Percentiles rank a stretch among this genome's conserved stretches.
Conservation (phyloP, 2,797 vertebrate genomes). For the Premnoplex brunnescens region DNA sequence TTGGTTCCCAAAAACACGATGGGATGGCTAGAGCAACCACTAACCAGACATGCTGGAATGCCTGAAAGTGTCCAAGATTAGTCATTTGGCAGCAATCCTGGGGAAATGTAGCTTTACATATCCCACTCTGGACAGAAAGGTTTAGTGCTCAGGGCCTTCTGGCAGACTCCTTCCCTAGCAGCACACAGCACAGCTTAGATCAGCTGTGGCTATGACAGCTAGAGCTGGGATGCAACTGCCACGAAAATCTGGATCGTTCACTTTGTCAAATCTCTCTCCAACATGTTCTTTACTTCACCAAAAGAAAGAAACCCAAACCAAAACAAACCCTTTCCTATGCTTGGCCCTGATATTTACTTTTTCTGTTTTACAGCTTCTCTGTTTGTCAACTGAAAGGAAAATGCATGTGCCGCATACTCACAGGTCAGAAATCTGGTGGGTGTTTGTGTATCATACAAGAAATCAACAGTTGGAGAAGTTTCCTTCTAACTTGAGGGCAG, state of each 20-base stretch:
- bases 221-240: not conserved
- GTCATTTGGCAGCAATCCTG: slow-evolving; percentile 35
- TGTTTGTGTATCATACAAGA: not conserved
- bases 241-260: not conserved
- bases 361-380: not conserved
- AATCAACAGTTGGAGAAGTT: not conserved
- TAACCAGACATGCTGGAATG: slow-evolving; percentile 64
- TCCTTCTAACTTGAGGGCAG: not conserved
- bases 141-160: slow-evolving; percentile 8
- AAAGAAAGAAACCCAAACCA: not conserved
- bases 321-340: not conserved
- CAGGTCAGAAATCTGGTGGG: not conserved
- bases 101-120: slow-evolving; percentile 36
- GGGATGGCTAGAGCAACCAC: slow-evolving; percentile 38
- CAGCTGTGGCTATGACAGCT: not conserved
- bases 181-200: not conserved
- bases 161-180: slow-evolving; percentile 1
- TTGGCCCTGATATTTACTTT: not conserved
- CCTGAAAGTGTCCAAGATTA: slow-evolving; percentile 56
- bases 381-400: slow-evolving; percentile 10
- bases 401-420: accelerated
- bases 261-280: not conserved
- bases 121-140: slow-evolving; percentile 43
- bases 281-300: not conserved
- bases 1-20: slow-evolving; percentile 36